phyloP scores from a whole-genome alignment of 2,797 vertebrate species.

The Hafferia zeledoni region DNA sequence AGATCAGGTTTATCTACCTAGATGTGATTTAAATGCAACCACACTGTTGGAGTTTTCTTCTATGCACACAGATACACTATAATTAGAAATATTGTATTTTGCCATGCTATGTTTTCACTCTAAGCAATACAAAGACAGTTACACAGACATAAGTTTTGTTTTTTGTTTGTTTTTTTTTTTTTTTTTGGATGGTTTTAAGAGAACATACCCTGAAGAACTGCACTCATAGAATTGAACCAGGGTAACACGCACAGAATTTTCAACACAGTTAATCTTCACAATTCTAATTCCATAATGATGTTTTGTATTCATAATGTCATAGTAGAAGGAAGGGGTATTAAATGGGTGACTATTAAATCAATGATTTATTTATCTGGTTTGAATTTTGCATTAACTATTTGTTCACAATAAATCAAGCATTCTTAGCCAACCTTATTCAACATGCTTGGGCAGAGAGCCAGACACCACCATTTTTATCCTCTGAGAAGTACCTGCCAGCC shows the following conservation, averaged over 20 bases:
- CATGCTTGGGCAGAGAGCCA: not conserved
- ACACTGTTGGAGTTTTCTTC: not conserved
- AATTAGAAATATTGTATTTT: not conserved
- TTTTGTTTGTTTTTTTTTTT: not conserved
- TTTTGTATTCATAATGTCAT: not conserved
- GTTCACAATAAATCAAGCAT: constrained; percentile 16
- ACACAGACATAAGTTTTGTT: not conserved
- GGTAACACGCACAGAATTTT: not conserved
- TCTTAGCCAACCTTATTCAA: not conserved
- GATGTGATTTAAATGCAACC: not conserved
- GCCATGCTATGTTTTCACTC: rapidly evolving
- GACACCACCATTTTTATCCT: not conserved
- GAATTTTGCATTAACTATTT: constrained; percentile 35
- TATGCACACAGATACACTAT: not conserved
- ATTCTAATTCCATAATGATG: not conserved
- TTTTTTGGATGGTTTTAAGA: not conserved
- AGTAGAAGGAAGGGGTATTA: not conserved
- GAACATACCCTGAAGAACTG: not conserved
- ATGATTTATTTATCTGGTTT: constrained; percentile 11
- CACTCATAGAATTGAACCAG: not conserved
- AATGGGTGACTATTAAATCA: not conserved
- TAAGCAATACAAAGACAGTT: not conserved
- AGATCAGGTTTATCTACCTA: not conserved
- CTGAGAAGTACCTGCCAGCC: not conserved
- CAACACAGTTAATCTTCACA: not conserved